Conservation (phyloP, 2,888 invertebrate species). For the Tricholauxania praeusta region DNA sequence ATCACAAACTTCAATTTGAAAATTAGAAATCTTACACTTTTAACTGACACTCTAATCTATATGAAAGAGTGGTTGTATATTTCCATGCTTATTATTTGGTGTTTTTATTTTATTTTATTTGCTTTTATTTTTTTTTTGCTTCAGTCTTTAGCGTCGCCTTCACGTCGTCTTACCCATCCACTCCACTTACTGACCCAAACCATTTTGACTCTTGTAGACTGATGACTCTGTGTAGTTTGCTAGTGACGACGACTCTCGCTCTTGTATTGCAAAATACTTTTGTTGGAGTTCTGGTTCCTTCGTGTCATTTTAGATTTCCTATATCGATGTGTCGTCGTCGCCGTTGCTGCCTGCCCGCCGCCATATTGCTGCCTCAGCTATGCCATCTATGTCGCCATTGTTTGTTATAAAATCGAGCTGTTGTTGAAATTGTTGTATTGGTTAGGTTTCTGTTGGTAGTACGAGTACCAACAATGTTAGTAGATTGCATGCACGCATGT, state of each 20-base stretch:
- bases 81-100: background rate
- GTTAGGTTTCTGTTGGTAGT: background rate
- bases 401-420: constrained; percentile 58
- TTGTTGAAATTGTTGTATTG: constrained; percentile 35
- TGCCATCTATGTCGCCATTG: constrained; percentile 48
- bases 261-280: too few species aligned
- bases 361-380: constrained; percentile 37
- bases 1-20: too few species aligned
- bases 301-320: too few species aligned
- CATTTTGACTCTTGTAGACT: too few species aligned
- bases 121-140: constrained; percentile 5
- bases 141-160: constrained; percentile 22
- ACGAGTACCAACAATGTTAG: background rate
- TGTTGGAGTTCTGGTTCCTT: too few species aligned
- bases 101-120: background rate
- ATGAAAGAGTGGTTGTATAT: too few species aligned
- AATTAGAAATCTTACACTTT: too few species aligned
- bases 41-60: too few species aligned
- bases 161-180: constrained; percentile 20
- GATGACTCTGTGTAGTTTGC: too few species aligned
- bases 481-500: background rate
- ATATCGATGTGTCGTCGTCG: background rate
- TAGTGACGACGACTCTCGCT: too few species aligned
- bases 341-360: constrained; percentile 26
- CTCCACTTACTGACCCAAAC: background rate